phyloP scores from a whole-genome alignment of 2,113 vertebrate species.

The Astatotilapia flaviijosephi region DNA sequence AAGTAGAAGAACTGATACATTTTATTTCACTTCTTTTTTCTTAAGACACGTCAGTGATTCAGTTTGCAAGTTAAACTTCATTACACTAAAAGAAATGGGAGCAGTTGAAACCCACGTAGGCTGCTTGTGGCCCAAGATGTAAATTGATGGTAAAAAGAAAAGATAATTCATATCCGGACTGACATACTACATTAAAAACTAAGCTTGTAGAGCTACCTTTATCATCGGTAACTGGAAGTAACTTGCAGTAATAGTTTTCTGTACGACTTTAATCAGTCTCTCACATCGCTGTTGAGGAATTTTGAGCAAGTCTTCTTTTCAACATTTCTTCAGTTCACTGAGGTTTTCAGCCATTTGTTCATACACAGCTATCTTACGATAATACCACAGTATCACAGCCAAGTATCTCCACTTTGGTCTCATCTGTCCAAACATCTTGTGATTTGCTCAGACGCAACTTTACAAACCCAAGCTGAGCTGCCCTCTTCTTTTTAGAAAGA shows the following conservation, averaged over 20 bases:
- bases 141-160: background rate
- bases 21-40: background rate
- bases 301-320: background rate
- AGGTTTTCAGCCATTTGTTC: background rate
- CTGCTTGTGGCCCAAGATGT: background rate
- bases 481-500: background rate
- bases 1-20: background rate
- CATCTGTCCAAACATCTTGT: background rate
- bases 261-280: background rate
- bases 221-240: background rate
- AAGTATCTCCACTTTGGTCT: background rate
- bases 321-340: background rate
- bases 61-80: background rate
- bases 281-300: background rate
- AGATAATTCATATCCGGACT: background rate
- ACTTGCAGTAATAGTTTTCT: background rate
- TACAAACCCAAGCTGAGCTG: background rate
- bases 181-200: background rate
- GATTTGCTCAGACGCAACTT: background rate
- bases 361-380: background rate
- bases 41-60: background rate
- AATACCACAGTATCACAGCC: background rate
- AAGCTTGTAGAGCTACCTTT: background rate
- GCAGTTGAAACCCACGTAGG: background rate
- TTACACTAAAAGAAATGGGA: background rate